Base-by-base conservation (phyloP, 1,140 invertebrate genomes). In the Arctopsyche grandis region DNA sequence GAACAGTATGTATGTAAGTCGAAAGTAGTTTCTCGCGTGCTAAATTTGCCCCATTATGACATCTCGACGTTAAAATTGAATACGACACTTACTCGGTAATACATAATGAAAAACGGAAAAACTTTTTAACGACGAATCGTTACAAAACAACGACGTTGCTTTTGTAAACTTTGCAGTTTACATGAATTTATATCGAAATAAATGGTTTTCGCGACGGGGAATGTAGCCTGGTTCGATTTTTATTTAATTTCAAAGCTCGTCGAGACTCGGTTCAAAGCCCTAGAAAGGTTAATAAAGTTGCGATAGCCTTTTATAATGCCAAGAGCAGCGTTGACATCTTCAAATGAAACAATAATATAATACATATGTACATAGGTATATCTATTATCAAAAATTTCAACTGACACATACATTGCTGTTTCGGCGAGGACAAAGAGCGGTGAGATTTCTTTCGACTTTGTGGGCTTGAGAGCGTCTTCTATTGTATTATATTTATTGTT, bases 331-430 rank as follows among this genome's bases (percentile, higher is more conserved):
- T 60, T 60, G 56, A 60, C 56, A 60, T 60, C 56, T 60, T 19
- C 5, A 19, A 60, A 60, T 7, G 29, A 38, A 38, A 38, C 7
- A 1, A 38, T 38, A 38, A 38, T 38, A 38, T 7, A 38, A n/a
- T n/a, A 56, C 52, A 56, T n/a, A n/a, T n/a, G n/a, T n/a, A n/a
- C n/a, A n/a, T n/a, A n/a, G n/a, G n/a, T 60, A 60, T 21, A 21
- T 60, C 56, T 21, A 60, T 60, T 19, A 60, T 60, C 56, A 60
- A 60, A 52, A 60, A 60, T 60, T 60, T 60, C 56, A 38, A 38
- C n/a, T n/a, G 56, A 19, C 56, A 21, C 56, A 60, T 9, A 60
- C 56, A 60, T 19, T 60, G 56, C 19, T 19, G 19, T 60, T 60
- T 60, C 1, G 9, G 56, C 56, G 1, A 1, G 16, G 9, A 60